A percentile compares a stretch with the other conserved stretches of the same genome.
Conservation (phyloP, 2,113 vertebrate species). For the Labeo catla region DNA sequence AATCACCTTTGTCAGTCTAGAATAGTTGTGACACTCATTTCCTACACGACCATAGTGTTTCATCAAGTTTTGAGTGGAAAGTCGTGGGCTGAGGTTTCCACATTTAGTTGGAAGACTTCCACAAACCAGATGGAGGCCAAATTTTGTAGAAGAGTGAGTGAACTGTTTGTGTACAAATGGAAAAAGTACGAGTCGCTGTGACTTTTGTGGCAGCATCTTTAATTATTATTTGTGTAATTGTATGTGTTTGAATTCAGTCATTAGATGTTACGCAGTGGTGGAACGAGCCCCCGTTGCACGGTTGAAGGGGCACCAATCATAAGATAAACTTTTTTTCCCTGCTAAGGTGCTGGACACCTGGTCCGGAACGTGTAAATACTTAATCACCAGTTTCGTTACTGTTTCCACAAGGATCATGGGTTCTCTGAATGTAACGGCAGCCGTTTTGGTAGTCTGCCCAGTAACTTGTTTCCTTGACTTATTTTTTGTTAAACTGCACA, state of each 20-base stretch:
- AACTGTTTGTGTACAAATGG: neutral
- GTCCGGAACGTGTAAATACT: constrained; percentile 38
- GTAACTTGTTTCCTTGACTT: constrained; percentile 10
- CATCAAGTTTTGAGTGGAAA: neutral
- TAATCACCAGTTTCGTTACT: constrained; percentile 30
- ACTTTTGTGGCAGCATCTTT: neutral
- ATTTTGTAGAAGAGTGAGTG: neutral
- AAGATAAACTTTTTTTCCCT: neutral
- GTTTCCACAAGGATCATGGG: constrained; percentile 24
- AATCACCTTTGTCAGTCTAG: neutral
- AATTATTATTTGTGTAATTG: neutral
- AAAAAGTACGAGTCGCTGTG: neutral
- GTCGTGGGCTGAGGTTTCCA: neutral
- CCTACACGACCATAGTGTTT: neutral
- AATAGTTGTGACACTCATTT: neutral
- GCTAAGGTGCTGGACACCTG: constrained; percentile 46
- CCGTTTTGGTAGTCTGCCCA: constrained; percentile 5
- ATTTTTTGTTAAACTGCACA: constrained; percentile 16
- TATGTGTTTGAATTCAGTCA: constrained; percentile 1
- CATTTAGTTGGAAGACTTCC: neutral
- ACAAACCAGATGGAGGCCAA: neutral
- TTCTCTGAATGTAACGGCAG: constrained; percentile 44
- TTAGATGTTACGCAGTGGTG: neutral
- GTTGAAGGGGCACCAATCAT: constrained; percentile 19
- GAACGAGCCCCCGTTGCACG: neutral